Evolutionary conservation across 2,888 invertebrate genomes (phyloP).

Genomic region (Invenusta paracnida): DNA sequence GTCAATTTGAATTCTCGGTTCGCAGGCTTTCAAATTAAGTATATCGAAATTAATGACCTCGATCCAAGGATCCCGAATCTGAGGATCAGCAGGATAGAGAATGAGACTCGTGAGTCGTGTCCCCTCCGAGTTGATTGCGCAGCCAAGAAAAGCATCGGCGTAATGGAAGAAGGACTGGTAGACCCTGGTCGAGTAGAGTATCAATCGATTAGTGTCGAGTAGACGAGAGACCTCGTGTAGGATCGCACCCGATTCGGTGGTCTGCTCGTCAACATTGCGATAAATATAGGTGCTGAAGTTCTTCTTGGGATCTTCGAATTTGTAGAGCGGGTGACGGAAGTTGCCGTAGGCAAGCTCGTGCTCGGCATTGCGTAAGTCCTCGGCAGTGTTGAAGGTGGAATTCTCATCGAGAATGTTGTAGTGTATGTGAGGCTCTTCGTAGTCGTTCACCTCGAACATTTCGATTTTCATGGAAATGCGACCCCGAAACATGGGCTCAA

Average conservation of each 20-base stretch:
- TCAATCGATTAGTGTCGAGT: conserved; percentile 50
- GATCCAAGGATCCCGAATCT: not conserved
- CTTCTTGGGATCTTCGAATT: not conserved
- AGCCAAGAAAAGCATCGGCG: conserved; percentile 30
- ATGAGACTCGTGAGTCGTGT: conserved; percentile 9
- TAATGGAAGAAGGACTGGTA: conserved; percentile 48
- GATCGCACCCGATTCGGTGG: conserved; percentile 52
- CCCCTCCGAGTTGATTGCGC: not conserved
- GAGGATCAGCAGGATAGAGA: conserved; percentile 25
- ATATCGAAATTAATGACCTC: conserved; percentile 49
- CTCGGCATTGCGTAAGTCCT: not conserved
- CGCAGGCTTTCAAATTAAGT: conserved; percentile 49
- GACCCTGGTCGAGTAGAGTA: conserved; percentile 51
- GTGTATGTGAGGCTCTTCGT: not conserved
- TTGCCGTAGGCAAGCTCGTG: conserved; percentile 8
- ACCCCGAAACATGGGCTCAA: conserved; percentile 10
- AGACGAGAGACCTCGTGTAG: conserved; percentile 49
- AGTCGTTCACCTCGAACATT: not conserved
- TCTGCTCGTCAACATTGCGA: conserved; percentile 48
- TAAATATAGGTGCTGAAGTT: conserved; percentile 47
- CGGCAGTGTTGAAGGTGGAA: not conserved
- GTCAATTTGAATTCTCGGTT: conserved; percentile 50
- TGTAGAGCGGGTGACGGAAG: conserved; percentile 11
- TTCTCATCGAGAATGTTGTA: not conserved
- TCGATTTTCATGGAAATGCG: conserved; percentile 26